Conservation (phyloP, 1,140 invertebrate genomes). For the Ceratina australensis region DNA sequence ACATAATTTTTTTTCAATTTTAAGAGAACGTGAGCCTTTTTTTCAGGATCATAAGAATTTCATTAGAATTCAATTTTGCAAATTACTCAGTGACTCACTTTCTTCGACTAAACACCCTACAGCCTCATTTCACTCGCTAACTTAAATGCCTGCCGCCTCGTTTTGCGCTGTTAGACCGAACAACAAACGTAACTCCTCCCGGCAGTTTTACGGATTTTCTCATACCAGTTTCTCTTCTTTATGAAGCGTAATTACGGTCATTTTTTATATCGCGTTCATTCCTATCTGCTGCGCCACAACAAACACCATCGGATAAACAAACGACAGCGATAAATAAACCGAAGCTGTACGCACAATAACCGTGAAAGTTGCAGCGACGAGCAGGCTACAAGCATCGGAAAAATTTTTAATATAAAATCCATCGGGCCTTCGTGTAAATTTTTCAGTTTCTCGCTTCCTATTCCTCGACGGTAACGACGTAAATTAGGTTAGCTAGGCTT, state of each 20-base stretch:
- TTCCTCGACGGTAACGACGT: neutral
- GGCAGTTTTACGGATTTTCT: neutral
- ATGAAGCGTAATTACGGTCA: conserved; percentile 6
- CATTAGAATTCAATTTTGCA: neutral
- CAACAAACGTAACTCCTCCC: neutral
- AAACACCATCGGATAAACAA: neutral
- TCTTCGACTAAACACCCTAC: neutral
- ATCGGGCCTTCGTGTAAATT: no score
- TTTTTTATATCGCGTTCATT: neutral
- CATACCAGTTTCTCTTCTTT: conserved; percentile 14
- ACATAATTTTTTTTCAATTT: neutral
- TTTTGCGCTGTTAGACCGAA: neutral
- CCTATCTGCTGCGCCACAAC: neutral
- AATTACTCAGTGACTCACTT: neutral
- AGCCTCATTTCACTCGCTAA: neutral
- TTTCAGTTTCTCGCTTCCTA: neutral
- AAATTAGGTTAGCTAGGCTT: no score
- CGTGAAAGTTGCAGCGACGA: neutral
- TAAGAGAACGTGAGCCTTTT: neutral
- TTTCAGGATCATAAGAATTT: neutral
- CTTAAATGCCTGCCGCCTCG: neutral
- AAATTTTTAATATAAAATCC: no score
- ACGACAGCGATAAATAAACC: neutral
- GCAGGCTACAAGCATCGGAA: no score
- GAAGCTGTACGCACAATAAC: rapidly evolving